Evolutionary conservation across 2,888 invertebrate genomes (phyloP).

Genomic region (Caenorhabditis virilis): DNA sequence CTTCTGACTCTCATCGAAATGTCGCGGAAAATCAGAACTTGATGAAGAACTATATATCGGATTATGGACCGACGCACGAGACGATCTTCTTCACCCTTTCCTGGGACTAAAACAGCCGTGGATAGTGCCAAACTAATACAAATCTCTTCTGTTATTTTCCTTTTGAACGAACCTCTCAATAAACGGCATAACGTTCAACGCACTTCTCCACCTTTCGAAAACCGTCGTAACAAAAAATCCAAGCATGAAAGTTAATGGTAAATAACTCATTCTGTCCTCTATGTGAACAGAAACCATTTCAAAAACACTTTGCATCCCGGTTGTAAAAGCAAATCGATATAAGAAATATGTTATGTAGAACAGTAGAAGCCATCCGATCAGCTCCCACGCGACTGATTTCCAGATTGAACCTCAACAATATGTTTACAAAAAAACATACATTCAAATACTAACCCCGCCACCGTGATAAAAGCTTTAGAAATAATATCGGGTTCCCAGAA

Average conservation of each 20-base stretch:
- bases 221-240: constrained; percentile 60
- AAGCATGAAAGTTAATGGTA: constrained; percentile 57
- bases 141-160: neutral
- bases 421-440: no score
- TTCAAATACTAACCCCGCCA: no score
- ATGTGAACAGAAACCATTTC: constrained; percentile 41
- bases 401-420: constrained; percentile 52
- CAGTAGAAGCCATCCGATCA: constrained; percentile 48
- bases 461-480: constrained; percentile 52
- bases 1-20: constrained; percentile 56
- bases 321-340: constrained; percentile 43
- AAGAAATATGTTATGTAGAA: constrained; percentile 47
- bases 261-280: constrained; percentile 46
- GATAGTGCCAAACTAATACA: constrained; percentile 48
- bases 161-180: constrained; percentile 26
- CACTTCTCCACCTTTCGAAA: constrained; percentile 49
- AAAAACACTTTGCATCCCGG: constrained; percentile 35
- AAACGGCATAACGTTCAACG: constrained; percentile 45
- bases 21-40: constrained; percentile 57
- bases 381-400: constrained; percentile 55
- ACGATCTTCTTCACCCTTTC: constrained; percentile 33
- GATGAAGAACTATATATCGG: constrained; percentile 38
- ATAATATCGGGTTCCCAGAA: constrained; percentile 46
- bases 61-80: constrained; percentile 41
- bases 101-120: constrained; percentile 41